Evolutionary conservation across 92 coral and sea anemone genomes (phyloP), one percentile per base, ranked within the genome.

Genomic region (Montipora capitata): DNA sequence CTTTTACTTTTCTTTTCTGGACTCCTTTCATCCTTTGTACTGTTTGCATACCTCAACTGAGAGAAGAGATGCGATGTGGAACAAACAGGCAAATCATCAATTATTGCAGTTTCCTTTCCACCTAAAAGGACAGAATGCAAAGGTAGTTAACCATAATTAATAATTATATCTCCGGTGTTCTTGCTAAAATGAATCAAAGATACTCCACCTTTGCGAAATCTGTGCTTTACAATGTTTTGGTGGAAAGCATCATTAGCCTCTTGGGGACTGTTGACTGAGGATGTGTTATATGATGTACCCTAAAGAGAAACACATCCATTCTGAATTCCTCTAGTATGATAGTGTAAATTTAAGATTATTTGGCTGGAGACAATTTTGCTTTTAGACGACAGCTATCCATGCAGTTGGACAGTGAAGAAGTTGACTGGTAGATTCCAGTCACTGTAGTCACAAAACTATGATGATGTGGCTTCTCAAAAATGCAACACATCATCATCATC

Each of bases 131-230:
- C 75, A 38, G 8, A 6, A 79, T 5, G 39, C 14, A 73, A 39
- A 65, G 40, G 52, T n/a, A 62, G 49, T 45, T 44, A 39, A 41
- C 13, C 61, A 8, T 9, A 8, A 54, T 6, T 13, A 54, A 68
- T 10, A 57, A 18, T 83, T 58, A 7, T 76, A 78, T 18, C 82
- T 84, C 39, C 59, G 78, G 15, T 80, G 88, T 20, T 44, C 88
- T 35, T 67, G 40, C 38, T 27, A 27, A 74, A 67, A 74, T 94
- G 96, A 92, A 40, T 45, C 68, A 89, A 84, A 49, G 81, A 57
- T 14, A 16, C 78, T 57, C 44, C 67, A 1, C 43, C 74, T 52
- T 41, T n/a, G 20, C 64, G 87, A 14, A 40, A 51, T 81, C 54
- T 68, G 40, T 14, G 17, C 48, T 39, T 49, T 7, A 61, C 52